Conservation (phyloP, 1,140 invertebrate species). For the Drosophila equinoxialis region DNA sequence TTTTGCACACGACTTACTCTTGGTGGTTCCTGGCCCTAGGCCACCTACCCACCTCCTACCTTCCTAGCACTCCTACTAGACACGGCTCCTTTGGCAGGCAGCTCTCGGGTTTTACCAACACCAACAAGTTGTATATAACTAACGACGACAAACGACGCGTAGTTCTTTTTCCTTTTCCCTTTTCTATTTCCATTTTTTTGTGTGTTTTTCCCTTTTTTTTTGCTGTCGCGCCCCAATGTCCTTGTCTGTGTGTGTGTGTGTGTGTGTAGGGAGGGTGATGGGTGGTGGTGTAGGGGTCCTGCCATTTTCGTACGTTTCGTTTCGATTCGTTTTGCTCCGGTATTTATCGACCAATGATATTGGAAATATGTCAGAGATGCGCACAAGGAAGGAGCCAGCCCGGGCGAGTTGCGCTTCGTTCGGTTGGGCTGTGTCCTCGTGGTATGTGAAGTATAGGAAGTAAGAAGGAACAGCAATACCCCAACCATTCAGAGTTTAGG, state of each 20-base stretch:
- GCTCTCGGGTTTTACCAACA: slow-evolving; percentile 17
- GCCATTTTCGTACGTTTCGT: slow-evolving; percentile 72
- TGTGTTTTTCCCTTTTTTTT: slow-evolving; percentile 2
- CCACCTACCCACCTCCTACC: too few relatives aligned
- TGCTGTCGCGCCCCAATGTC: slow-evolving; percentile 47
- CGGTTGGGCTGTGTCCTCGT: slow-evolving; percentile 21
- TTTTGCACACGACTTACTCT: neutral
- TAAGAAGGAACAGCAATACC: neutral
- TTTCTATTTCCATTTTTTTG: slow-evolving; percentile 19
- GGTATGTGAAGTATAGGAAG: neutral
- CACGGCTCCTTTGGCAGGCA: slow-evolving; percentile 19
- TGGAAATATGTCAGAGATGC: slow-evolving; percentile 83
- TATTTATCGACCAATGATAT: slow-evolving; percentile 83
- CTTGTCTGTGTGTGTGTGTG: slow-evolving; percentile 34
- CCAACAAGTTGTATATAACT: slow-evolving; percentile 47
- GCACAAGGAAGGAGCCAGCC: slow-evolving; percentile 71
- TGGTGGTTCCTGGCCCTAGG: neutral
- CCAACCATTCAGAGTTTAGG: neutral
- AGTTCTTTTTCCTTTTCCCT: slow-evolving; percentile 41
- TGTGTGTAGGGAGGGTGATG: slow-evolving; percentile 12
- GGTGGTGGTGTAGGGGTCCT: slow-evolving; percentile 44
- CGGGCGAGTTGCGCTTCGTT: slow-evolving; percentile 60
- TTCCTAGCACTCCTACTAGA: neutral
- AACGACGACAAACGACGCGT: slow-evolving; percentile 40
- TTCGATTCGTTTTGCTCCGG: slow-evolving; percentile 79